Evolutionary conservation across 1,140 invertebrate genomes (phyloP).

Genomic region (Asobara japonica): DNA sequence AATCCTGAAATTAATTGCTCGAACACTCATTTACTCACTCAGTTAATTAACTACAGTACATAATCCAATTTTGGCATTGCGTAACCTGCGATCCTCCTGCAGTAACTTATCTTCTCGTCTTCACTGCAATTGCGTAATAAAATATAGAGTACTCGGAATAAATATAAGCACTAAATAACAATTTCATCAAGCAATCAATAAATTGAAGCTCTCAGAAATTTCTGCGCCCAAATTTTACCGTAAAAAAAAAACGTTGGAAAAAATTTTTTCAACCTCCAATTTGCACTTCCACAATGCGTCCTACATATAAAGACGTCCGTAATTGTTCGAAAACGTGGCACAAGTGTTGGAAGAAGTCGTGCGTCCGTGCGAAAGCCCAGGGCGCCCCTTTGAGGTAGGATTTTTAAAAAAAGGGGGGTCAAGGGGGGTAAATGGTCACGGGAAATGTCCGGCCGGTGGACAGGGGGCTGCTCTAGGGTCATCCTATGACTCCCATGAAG

Average conservation of each 20-base stretch:
- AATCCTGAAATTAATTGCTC: no score
- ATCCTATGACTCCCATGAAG: conserved; percentile 55
- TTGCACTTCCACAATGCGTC: neutral
- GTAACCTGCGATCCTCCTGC: no score
- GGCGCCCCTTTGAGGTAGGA: neutral
- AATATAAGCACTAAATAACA: no score
- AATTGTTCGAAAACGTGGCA: neutral
- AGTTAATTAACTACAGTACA: no score
- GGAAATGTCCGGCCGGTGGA: conserved; percentile 52
- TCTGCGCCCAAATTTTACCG: neutral
- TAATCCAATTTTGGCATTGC: no score
- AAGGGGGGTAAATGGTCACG: conserved; percentile 43
- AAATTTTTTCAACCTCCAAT: neutral
- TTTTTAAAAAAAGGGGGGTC: neutral
- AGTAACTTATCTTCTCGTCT: no score
- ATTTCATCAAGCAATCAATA: no score
- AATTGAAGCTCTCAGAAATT: no score
- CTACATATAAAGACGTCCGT: neutral
- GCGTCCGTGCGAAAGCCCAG: conserved; percentile 2
- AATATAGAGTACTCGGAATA: no score
- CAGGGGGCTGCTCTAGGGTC: conserved; percentile 50
- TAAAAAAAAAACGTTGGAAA: neutral
- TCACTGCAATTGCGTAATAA: no score
- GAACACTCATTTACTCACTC: no score
- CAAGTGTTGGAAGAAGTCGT: neutral